Conservation (phyloP, 2,797 vertebrate genomes). For the Dendrocincla fuliginosa region DNA sequence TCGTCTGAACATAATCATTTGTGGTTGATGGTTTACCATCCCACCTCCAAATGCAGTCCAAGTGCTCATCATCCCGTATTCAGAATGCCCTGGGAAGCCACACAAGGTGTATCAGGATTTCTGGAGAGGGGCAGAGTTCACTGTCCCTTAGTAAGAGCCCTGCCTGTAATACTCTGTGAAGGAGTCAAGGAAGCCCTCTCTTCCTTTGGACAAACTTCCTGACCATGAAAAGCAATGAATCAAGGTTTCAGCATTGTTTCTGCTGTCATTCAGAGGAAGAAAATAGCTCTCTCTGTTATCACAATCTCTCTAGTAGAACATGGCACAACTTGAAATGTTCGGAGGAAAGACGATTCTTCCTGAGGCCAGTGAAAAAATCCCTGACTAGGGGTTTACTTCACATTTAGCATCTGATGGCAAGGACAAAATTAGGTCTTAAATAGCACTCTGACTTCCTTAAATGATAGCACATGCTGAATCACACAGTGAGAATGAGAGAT, state of each 20-base stretch:
- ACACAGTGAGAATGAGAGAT: background rate
- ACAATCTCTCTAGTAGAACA: background rate
- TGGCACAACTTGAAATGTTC: background rate
- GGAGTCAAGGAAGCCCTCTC: background rate
- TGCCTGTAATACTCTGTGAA: background rate
- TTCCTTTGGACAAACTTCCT: conserved; percentile 37
- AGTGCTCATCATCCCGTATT: no score
- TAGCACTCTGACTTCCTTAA: conserved; percentile 49
- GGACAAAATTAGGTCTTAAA: conserved; percentile 48
- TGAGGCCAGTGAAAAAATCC: conserved; percentile 44
- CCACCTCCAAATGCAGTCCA: background rate
- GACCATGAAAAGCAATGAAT: conserved; percentile 11
- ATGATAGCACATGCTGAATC: background rate
- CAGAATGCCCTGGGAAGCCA: background rate
- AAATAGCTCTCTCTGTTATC: conserved; percentile 39
- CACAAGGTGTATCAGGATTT: fast-evolving
- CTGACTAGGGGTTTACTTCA: background rate
- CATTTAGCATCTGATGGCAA: background rate
- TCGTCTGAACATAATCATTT: background rate
- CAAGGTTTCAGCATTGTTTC: conserved; percentile 17
- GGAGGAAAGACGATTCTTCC: conserved; percentile 64
- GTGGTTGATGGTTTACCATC: background rate
- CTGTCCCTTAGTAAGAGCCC: fast-evolving
- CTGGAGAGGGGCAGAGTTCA: background rate
- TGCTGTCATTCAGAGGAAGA: background rate